These are phyloP conservation scores for Quadriops clusia DNA, from an alignment of 2,888 invertebrate genomes.

Conservation along the genomic window DNA sequence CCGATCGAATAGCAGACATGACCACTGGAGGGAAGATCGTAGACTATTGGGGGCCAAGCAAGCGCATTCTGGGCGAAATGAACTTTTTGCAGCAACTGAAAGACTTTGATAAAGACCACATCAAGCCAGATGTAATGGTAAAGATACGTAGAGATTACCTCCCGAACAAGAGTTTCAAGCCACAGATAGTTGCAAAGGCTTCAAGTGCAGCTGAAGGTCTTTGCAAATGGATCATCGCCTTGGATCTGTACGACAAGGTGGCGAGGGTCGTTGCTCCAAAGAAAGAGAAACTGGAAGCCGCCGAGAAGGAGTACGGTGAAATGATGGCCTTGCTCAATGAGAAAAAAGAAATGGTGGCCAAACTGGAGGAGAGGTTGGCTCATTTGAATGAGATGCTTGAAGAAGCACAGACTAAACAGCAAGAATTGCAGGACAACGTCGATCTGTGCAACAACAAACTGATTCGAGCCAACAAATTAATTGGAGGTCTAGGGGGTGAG, in stretches of 20 bases:
- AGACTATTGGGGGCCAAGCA: conserved; percentile 81
- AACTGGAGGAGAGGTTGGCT: conserved; percentile 65
- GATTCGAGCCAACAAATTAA: conserved; percentile 73
- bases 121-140: conserved; percentile 57
- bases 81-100: conserved; percentile 60
- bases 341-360: conserved; percentile 66
- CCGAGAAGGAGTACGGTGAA: conserved; percentile 68
- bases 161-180: conserved; percentile 66
- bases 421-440: conserved; percentile 59
- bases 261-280: conserved; percentile 77
- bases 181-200: conserved; percentile 70
- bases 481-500: conserved; percentile 76
- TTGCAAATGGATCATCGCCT: conserved; percentile 83
- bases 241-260: conserved; percentile 79
- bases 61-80: conserved; percentile 70
- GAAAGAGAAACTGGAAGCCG: conserved; percentile 65
- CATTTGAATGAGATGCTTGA: conserved; percentile 55
- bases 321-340: conserved; percentile 77
- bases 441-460: conserved; percentile 75
- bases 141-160: conserved; percentile 66
- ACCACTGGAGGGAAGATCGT: conserved; percentile 53
- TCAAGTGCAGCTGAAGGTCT: conserved; percentile 90
- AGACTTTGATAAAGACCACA: conserved; percentile 79
- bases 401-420: conserved; percentile 53
- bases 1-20: conserved; percentile 66